These are phyloP conservation scores for Yoshiicerus persimilis DNA, from an alignment of 1,140 invertebrate species.

Conservation along the genomic window DNA sequence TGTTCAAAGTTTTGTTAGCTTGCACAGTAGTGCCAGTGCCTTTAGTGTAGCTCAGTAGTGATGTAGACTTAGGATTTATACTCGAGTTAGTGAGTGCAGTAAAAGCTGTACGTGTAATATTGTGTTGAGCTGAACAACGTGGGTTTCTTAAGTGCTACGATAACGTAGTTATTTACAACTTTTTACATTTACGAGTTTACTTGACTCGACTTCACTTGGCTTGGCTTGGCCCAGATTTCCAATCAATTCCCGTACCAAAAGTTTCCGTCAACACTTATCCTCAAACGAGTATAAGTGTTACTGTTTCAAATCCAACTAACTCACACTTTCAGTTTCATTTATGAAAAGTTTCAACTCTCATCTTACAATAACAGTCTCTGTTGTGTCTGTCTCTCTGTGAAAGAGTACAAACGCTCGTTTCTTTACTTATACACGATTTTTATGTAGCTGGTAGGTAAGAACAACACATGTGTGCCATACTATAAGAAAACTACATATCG, in stretches of 20 bases:
- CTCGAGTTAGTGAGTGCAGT: background rate
- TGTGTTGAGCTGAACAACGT: background rate
- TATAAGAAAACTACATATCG: background rate
- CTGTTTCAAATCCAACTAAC: background rate
- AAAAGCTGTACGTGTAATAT: background rate
- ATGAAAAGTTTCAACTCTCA: background rate
- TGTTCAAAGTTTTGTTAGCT: too few relatives aligned
- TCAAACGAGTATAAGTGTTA: background rate
- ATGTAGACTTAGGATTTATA: background rate
- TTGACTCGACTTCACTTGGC: background rate
- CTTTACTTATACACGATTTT: too few relatives aligned
- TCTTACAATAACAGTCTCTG: background rate
- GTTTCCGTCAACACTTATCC: conserved; percentile 11
- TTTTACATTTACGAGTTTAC: background rate
- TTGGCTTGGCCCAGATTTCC: conserved; percentile 1
- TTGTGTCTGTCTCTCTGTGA: background rate
- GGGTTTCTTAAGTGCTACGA: background rate
- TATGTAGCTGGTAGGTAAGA: background rate
- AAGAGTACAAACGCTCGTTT: background rate
- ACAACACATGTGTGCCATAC: background rate
- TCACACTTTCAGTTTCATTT: background rate
- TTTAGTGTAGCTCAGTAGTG: background rate
- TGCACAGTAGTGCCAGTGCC: background rate
- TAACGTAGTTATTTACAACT: background rate
- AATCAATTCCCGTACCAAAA: background rate